phyloP scores from a whole-genome alignment of 64 coral and sea anemone species.

The Actinia equina region DNA sequence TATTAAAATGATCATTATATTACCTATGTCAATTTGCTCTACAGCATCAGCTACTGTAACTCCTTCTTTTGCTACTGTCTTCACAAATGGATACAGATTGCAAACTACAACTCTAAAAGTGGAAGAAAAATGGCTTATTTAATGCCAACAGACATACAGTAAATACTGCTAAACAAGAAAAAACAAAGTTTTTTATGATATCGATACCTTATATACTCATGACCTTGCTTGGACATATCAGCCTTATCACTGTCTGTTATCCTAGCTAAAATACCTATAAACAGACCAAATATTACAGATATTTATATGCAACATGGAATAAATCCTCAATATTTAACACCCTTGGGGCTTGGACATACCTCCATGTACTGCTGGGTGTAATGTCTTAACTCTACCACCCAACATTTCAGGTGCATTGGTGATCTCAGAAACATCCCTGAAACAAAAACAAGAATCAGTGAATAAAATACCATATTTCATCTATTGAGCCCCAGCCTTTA shows the following conservation, averaged over 20 bases:
- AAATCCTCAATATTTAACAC: too few species aligned
- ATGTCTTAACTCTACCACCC: constrained; percentile 88
- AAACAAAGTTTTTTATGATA: too few species aligned
- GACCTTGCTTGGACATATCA: constrained; percentile 90
- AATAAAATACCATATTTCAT: too few species aligned
- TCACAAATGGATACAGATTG: constrained; percentile 95
- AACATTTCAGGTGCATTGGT: constrained; percentile 96
- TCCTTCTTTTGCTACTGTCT: constrained; percentile 82
- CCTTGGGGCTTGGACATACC: constrained; percentile 29
- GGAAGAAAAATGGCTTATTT: neutral
- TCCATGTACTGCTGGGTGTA: constrained; percentile 94
- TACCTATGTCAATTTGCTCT: constrained; percentile 98
- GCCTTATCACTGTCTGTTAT: constrained; percentile 81
- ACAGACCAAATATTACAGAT: neutral
- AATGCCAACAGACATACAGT: too few species aligned
- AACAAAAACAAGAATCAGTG: neutral
- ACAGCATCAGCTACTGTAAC: constrained; percentile 84
- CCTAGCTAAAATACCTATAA: constrained; percentile 82
- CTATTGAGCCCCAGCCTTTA: too few species aligned
- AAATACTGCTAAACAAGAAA: too few species aligned
- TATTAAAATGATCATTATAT: neutral
- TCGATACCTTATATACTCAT: constrained; percentile 94
- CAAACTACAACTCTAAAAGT: constrained; percentile 80
- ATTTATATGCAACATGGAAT: neutral
- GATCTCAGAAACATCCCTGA: constrained; percentile 84